Evolutionary conservation across 2,888 invertebrate genomes (phyloP).

Genomic region (Amiota communis): DNA sequence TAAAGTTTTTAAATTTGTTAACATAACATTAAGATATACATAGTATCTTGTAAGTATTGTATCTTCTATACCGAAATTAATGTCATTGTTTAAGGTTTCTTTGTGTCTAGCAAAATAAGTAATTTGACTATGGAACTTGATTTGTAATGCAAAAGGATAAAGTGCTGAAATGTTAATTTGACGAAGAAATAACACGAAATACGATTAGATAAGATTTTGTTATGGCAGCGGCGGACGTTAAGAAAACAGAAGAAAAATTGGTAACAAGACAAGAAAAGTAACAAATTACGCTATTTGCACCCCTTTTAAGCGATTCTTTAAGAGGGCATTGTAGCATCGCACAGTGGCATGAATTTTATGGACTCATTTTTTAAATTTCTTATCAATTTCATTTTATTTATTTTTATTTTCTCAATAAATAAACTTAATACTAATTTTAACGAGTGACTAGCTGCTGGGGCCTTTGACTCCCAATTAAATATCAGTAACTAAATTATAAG

Average conservation of each 20-base stretch:
- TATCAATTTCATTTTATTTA: too few species aligned
- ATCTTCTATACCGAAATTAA: slow-evolving; percentile 31
- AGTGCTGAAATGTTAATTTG: slow-evolving; percentile 65
- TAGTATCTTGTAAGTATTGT: not conserved
- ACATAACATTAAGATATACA: too few species aligned
- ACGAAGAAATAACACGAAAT: slow-evolving; percentile 64
- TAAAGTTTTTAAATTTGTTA: slow-evolving; percentile 23
- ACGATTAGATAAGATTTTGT: slow-evolving; percentile 67
- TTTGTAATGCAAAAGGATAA: slow-evolving; percentile 29
- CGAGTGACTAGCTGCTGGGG: too few species aligned
- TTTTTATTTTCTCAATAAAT: too few species aligned
- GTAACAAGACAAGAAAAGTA: slow-evolving; percentile 49
- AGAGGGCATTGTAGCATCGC: not conserved
- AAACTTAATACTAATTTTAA: too few species aligned
- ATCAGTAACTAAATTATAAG: too few species aligned
- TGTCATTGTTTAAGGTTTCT: slow-evolving; percentile 45
- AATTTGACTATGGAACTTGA: not conserved
- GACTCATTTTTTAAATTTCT: not conserved
- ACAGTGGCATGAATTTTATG: slow-evolving; percentile 41
- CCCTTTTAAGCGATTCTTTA: slow-evolving; percentile 48
- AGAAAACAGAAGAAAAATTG: slow-evolving; percentile 5
- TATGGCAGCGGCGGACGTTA: slow-evolving; percentile 35
- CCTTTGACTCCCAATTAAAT: too few species aligned
- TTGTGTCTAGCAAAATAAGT: slow-evolving; percentile 23
- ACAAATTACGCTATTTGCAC: slow-evolving; percentile 67